A percentile compares a stretch with the other conserved stretches of the same genome.
These are phyloP conservation scores for Dynastes hyllus DNA, from an alignment of 2,888 invertebrate genomes.

Conservation along the genomic window DNA sequence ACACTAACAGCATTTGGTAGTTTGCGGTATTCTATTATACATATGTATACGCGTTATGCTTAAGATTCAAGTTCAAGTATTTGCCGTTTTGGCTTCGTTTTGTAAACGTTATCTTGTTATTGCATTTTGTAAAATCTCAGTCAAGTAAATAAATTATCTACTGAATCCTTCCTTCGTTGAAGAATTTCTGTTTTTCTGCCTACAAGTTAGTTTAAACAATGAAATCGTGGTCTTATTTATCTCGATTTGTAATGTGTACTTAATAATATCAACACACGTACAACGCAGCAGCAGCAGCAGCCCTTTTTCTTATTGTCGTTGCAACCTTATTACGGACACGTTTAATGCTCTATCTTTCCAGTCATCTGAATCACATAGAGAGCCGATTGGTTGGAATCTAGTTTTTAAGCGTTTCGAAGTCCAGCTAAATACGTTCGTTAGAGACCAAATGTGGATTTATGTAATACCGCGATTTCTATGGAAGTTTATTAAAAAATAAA, in stretches of 20 bases:
- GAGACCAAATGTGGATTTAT: slow-evolving; percentile 41
- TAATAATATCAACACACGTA: slow-evolving; percentile 10
- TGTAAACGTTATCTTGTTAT: no score
- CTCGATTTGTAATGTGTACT: slow-evolving; percentile 2
- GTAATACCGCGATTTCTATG: slow-evolving; percentile 42
- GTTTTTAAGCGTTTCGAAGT: slow-evolving; percentile 27
- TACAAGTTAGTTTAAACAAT: background rate
- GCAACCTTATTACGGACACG: slow-evolving; percentile 33
- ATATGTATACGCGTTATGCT: no score
- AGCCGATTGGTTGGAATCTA: slow-evolving; percentile 32
- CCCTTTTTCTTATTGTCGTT: slow-evolving; percentile 19
- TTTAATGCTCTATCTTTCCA: slow-evolving; percentile 38
- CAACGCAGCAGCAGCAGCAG: slow-evolving; percentile 4
- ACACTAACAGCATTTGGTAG: no score
- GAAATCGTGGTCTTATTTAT: slow-evolving; percentile 11
- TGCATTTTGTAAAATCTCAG: no score
- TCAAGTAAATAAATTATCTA: no score
- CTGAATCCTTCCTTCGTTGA: no score
- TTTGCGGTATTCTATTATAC: no score
- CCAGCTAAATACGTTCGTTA: slow-evolving; percentile 30
- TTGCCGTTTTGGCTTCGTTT: no score
- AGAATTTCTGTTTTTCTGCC: no score
- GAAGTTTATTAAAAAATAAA: slow-evolving; percentile 47
- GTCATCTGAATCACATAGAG: slow-evolving; percentile 36
- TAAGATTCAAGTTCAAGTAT: no score